A percentile compares a stretch with the other conserved stretches of the same genome.
These are phyloP conservation scores for Corapipo altera DNA, from an alignment of 2,113 vertebrate genomes.

Conservation along the genomic window DNA sequence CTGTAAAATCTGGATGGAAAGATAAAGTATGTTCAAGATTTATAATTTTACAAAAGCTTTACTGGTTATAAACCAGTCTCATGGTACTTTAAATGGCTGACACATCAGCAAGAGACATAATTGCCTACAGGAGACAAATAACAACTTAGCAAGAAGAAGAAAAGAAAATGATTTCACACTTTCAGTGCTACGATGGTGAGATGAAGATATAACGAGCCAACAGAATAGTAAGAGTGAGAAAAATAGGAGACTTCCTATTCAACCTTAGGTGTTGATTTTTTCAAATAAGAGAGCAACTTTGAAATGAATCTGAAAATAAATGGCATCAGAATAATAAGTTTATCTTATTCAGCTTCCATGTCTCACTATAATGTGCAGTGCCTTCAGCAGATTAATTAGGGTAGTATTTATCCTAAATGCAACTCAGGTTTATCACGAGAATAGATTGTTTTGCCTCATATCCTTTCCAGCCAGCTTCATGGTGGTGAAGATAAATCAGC, in stretches of 20 bases:
- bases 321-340: not conserved
- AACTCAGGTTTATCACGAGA: conserved; percentile 29
- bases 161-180: not conserved
- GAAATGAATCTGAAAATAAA: not conserved
- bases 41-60: not conserved
- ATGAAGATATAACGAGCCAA: not conserved
- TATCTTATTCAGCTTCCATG: not conserved
- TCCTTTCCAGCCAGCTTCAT: not conserved
- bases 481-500: conserved; percentile 28
- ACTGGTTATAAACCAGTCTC: not conserved
- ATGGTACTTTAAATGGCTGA: not conserved
- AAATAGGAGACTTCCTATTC: not conserved
- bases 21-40: not conserved
- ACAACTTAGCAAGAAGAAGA: not conserved
- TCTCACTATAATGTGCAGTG: not conserved
- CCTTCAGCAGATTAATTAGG: conserved; percentile 9
- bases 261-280: not conserved
- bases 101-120: not conserved
- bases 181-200: not conserved
- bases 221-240: not conserved
- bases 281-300: not conserved
- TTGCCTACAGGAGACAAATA: not conserved
- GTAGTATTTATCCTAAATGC: conserved; percentile 24
- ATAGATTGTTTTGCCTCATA: conserved; percentile 17
- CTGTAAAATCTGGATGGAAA: not conserved